Evolutionary conservation across 2,888 invertebrate genomes (phyloP).

Genomic region (Nemurella pictetii): DNA sequence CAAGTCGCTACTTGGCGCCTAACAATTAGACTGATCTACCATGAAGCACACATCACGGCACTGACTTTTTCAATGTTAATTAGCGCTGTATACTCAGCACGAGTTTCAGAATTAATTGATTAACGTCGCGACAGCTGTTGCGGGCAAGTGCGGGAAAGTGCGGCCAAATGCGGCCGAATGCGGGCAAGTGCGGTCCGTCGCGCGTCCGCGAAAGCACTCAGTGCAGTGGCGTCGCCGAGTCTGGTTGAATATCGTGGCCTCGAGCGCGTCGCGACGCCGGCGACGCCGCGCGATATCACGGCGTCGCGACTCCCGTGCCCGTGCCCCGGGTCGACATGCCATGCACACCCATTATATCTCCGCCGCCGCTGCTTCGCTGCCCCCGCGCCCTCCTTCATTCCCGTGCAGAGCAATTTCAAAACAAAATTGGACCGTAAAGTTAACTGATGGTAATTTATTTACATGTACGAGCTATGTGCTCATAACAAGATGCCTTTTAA

Average conservation of each 20-base stretch:
- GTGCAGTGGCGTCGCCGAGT: background rate
- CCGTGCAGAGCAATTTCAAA: background rate
- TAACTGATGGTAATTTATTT: background rate
- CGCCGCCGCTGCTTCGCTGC: background rate
- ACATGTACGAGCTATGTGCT: background rate
- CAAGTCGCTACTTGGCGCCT: too few species aligned
- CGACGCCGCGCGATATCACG: background rate
- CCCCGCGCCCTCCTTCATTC: background rate
- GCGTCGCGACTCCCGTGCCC: background rate
- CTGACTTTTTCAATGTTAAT: too few species aligned
- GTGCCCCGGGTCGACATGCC: background rate
- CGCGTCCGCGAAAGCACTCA: background rate
- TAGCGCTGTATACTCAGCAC: too few species aligned
- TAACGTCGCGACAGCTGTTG: background rate
- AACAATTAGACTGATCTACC: too few species aligned
- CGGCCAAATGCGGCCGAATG: background rate
- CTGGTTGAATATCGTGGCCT: background rate
- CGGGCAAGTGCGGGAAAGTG: background rate
- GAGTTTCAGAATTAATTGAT: background rate
- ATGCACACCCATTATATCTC: background rate
- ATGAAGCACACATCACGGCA: too few species aligned
- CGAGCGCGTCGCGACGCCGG: conserved; percentile 7
- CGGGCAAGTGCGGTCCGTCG: too few species aligned
- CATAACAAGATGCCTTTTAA: background rate
- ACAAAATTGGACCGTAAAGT: background rate